Conservation (phyloP, 2,113 vertebrate species). For the Daphoenositta chrysoptera region DNA sequence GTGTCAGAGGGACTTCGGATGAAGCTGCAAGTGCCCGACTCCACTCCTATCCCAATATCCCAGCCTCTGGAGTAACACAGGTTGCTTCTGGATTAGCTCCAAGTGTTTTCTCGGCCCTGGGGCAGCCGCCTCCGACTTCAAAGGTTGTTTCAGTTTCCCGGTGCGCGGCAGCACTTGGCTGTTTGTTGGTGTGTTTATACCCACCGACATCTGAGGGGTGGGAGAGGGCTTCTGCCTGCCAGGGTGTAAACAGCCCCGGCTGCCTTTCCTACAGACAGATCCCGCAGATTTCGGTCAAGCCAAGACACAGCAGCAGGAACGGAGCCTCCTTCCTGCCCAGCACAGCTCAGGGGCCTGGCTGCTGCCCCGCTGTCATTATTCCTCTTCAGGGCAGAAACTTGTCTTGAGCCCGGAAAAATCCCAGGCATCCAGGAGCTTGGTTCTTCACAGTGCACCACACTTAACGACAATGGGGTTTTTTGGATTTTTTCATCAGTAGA, state of each 20-base stretch:
- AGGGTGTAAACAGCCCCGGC: slow-evolving; percentile 31
- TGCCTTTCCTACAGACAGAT: background rate
- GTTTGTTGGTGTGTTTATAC: slow-evolving; percentile 28
- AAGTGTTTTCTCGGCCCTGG: slow-evolving; percentile 28
- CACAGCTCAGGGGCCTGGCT: background rate
- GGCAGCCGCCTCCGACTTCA: slow-evolving; percentile 32
- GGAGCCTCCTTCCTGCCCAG: background rate
- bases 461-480: background rate
- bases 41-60: background rate
- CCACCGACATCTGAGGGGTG: slow-evolving; percentile 19
- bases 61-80: background rate
- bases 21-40: background rate
- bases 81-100: slow-evolving; percentile 7
- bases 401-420: background rate
- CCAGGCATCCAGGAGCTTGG: background rate
- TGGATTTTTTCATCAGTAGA: background rate
- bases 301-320: background rate
- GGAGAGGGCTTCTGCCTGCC: slow-evolving; percentile 45
- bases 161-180: background rate
- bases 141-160: background rate
- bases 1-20: background rate
- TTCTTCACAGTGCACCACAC: background rate
- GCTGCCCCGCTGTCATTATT: rapidly evolving
- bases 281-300: background rate
- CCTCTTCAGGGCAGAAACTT: background rate